A percentile compares a stretch with the other conserved stretches of the same genome.
These are phyloP conservation scores for Pedionomus torquatus DNA, from an alignment of 2,113 vertebrate species.

Conservation along the genomic window DNA sequence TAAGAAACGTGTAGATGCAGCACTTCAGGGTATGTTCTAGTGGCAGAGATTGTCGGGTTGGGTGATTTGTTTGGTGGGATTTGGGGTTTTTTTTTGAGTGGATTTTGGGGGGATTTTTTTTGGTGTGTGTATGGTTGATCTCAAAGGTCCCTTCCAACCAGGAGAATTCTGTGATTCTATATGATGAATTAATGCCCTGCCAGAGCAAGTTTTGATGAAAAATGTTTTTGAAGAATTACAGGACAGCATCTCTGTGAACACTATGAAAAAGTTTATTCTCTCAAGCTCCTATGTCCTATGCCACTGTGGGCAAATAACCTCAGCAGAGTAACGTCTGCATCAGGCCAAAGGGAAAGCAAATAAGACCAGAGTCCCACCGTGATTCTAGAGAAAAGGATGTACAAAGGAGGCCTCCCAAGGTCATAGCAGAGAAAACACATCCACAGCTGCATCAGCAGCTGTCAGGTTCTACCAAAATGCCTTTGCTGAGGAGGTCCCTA, in stretches of 20 bases:
- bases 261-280: not conserved
- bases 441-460: conserved; percentile 19
- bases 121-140: too few relatives aligned
- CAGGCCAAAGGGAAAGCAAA: not conserved
- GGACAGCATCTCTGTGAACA: not conserved
- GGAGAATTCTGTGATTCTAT: too few relatives aligned
- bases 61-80: too few relatives aligned
- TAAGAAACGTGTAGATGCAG: too few relatives aligned
- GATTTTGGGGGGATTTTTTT: too few relatives aligned
- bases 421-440: not conserved
- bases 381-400: not conserved
- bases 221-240: not conserved
- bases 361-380: not conserved
- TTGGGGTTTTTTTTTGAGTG: too few relatives aligned
- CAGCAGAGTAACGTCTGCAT: not conserved
- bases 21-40: too few relatives aligned
- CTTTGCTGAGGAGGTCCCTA: not conserved
- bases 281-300: not conserved
- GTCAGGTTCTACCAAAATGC: not conserved
- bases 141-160: too few relatives aligned
- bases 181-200: not conserved
- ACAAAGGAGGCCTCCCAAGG: not conserved
- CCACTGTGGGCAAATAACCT: not conserved
- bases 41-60: too few relatives aligned
- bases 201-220: not conserved